Conservation (phyloP, 2,888 invertebrate species). For the Nemotelus pantherinus region DNA sequence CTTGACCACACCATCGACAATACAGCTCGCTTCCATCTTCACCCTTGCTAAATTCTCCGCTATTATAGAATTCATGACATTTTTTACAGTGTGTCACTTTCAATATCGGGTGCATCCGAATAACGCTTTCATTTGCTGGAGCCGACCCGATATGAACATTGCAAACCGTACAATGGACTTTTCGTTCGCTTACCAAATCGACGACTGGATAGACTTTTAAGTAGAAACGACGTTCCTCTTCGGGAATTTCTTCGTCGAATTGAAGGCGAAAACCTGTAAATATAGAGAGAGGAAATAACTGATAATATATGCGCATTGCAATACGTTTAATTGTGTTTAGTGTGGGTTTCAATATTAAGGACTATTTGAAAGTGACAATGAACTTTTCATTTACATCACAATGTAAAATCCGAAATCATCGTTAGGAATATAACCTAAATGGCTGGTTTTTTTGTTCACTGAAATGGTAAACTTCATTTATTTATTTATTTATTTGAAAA, state of each 20-base stretch:
- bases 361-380: too few relatives aligned
- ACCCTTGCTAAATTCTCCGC: conserved; percentile 83
- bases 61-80: conserved; percentile 81
- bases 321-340: background rate
- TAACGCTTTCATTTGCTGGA: conserved; percentile 70
- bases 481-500: too few relatives aligned
- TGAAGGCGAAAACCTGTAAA: conserved; percentile 60
- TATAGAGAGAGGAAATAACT: conserved; percentile 39
- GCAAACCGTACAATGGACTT: conserved; percentile 80
- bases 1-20: conserved; percentile 86
- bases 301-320: background rate
- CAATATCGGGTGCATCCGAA: conserved; percentile 78
- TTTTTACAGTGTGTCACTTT: conserved; percentile 76
- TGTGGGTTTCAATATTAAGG: background rate
- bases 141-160: conserved; percentile 80
- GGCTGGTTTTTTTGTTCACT: too few relatives aligned
- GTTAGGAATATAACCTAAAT: too few relatives aligned
- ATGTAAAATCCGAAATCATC: too few relatives aligned
- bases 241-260: conserved; percentile 68
- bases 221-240: conserved; percentile 68
- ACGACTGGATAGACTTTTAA: conserved; percentile 69
- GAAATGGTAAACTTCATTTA: too few relatives aligned
- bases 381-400: too few relatives aligned
- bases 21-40: conserved; percentile 85
- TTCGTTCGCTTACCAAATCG: conserved; percentile 69